A percentile compares a stretch with the other conserved stretches of the same genome.
phyloP scores from a whole-genome alignment of 2,888 invertebrate genomes.

The Hedya salicella region DNA sequence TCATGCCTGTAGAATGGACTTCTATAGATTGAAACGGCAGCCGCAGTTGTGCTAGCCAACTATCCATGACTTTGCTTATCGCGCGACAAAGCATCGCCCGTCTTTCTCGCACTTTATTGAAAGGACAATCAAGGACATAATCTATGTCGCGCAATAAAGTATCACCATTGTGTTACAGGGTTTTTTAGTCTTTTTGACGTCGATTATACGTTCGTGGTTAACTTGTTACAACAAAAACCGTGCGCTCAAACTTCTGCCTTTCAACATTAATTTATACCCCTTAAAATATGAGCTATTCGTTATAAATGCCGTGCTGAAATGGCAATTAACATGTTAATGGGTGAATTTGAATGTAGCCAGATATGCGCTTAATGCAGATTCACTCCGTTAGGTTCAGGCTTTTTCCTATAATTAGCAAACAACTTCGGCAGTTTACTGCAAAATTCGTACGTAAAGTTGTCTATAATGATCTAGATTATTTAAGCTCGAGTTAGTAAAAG shows the following conservation, averaged over 20 bases:
- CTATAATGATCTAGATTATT: slow-evolving; percentile 4
- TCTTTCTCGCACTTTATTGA: too few species aligned
- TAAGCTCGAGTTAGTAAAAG: not conserved
- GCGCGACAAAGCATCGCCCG: too few species aligned
- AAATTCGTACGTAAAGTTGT: slow-evolving; percentile 21
- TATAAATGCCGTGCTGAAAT: slow-evolving; percentile 25
- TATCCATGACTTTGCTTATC: too few species aligned
- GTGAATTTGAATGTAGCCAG: slow-evolving; percentile 39
- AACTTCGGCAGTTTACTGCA: slow-evolving; percentile 33
- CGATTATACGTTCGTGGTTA: too few species aligned
- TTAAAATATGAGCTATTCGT: slow-evolving; percentile 27
- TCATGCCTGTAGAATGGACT: too few species aligned
- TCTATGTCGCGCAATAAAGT: too few species aligned
- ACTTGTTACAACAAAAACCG: not conserved
- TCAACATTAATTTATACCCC: slow-evolving; percentile 20
- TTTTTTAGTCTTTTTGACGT: too few species aligned
- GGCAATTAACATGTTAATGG: slow-evolving; percentile 37
- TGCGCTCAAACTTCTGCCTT: not conserved
- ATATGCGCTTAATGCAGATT: slow-evolving; percentile 39
- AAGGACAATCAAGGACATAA: too few species aligned
- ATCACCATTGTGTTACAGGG: too few species aligned
- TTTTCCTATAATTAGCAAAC: slow-evolving; percentile 40
- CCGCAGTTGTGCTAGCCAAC: too few species aligned
- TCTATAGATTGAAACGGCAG: too few species aligned
- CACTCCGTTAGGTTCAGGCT: slow-evolving; percentile 35